A percentile compares a stretch with the other conserved stretches of the same genome.
phyloP scores from a whole-genome alignment of 2,888 invertebrate species.

The Drosophila borealis region DNA sequence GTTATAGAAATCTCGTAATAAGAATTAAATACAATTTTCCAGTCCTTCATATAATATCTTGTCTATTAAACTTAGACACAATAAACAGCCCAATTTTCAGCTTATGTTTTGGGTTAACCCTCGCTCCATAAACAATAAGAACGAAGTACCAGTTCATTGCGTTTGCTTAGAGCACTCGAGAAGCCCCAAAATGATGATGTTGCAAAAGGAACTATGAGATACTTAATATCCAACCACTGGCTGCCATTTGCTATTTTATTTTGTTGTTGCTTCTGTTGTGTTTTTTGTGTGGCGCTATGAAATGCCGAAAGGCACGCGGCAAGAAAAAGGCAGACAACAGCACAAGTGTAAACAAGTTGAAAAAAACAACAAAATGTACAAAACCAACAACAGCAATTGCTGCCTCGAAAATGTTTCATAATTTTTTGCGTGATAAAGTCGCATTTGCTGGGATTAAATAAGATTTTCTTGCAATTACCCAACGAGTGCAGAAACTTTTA shows the following conservation, averaged over 20 bases:
- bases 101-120: constrained; percentile 36
- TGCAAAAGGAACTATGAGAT: constrained; percentile 76
- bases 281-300: constrained; percentile 29
- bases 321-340: constrained; percentile 32
- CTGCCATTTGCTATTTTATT: constrained; percentile 62
- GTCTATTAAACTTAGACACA: background rate
- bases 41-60: background rate
- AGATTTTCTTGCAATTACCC: constrained; percentile 82
- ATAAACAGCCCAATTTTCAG: background rate
- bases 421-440: constrained; percentile 82
- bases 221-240: constrained; percentile 71
- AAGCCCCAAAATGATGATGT: constrained; percentile 72
- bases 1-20: background rate
- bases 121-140: constrained; percentile 30
- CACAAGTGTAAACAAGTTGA: constrained; percentile 69
- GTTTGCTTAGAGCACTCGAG: constrained; percentile 41
- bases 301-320: constrained; percentile 69
- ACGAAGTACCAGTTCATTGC: constrained; percentile 61
- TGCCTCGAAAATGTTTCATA: constrained; percentile 72
- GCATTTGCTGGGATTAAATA: constrained; percentile 81
- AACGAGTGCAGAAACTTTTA: constrained; percentile 24
- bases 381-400: constrained; percentile 52
- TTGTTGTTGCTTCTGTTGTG: constrained; percentile 17
- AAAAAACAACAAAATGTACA: constrained; percentile 22
- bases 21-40: background rate